Evolutionary conservation across 2,888 invertebrate genomes (phyloP), one percentile per base, ranked within the genome.

Genomic region (Tricholauxania praeusta): DNA sequence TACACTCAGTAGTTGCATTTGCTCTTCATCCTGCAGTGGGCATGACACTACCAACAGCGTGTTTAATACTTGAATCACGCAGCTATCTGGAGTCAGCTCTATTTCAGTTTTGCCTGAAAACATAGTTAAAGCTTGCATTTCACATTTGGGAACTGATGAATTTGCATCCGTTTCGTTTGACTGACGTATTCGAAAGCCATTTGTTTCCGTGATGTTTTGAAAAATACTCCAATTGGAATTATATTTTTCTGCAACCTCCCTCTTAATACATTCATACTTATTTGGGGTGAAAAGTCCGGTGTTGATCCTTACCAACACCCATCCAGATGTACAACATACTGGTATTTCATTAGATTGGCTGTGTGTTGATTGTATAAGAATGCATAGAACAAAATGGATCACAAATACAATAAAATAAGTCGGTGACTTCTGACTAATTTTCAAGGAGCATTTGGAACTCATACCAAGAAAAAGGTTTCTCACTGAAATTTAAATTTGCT

Each of bases 31-130:
- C 5, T 51, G 57, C 0, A 64, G 60, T 17, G 78, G 75, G 64
- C 85, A 84, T 17, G 79, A 77, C 48, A 83, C 71, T 15, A 75
- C 75, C 49, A 79, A 73, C 48, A 84, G 76, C 53, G 75, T 72
- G 14, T 73, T 80, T 69, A 80, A 77, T 8, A 80, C 59, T 12
- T 78, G 75, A 52, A 80, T 72, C 4, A 85, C 19, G 15, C 84
- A 85, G 4, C 75, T 66, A 48, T 51, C 17, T 14, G 77, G 32
- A 3, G 76, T 55, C 22, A 79, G 74, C 39, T 73, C 66, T 12
- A 75, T 47, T 59, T 78, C 76, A 5, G 39, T 15, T 15, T 72
- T 72, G 19, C 69, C 71, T 10, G 71, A 39, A 57, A 74, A 71
- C 60, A 64, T 53, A n/a, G 65, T 22, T 28, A 76, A 66, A 10